Evolutionary conservation across 2,113 vertebrate genomes (phyloP).

Genomic region (Acrocephalus arundinaceus): DNA sequence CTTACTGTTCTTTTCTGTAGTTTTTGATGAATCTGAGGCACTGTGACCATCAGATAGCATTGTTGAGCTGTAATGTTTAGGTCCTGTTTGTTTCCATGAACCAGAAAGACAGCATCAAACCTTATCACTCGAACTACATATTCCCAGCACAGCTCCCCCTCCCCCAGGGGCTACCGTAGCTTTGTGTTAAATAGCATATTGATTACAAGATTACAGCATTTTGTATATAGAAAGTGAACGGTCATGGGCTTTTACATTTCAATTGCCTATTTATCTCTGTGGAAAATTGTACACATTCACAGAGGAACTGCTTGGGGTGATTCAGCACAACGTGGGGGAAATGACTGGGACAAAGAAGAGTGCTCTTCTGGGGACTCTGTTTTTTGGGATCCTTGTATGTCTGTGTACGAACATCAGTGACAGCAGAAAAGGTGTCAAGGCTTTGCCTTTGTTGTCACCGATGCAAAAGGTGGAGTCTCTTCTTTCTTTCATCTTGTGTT

Average conservation of each 20-base stretch:
- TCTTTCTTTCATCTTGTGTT: neutral
- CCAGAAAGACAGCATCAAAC: neutral
- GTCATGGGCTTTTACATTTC: slow-evolving; percentile 36
- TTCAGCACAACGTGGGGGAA: neutral
- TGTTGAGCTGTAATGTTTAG: neutral
- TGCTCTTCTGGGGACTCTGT: neutral
- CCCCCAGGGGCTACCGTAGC: neutral
- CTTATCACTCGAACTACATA: neutral
- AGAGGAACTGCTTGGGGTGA: neutral
- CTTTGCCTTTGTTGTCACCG: neutral
- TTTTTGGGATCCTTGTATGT: neutral
- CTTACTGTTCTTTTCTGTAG: neutral
- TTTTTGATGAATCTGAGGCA: neutral
- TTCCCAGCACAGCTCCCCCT: neutral
- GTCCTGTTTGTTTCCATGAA: neutral
- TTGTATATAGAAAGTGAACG: neutral
- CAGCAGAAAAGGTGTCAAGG: neutral
- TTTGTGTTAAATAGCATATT: slow-evolving; percentile 54
- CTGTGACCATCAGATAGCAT: slow-evolving; percentile 17
- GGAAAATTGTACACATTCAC: neutral
- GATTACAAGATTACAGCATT: slow-evolving; percentile 56
- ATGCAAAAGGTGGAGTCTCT: neutral
- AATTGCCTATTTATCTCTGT: slow-evolving; percentile 33
- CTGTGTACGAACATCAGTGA: rapidly evolving
- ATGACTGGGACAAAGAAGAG: neutral